phyloP scores from a whole-genome alignment of 2,113 vertebrate species.

The Dendrocopos noguchii region DNA sequence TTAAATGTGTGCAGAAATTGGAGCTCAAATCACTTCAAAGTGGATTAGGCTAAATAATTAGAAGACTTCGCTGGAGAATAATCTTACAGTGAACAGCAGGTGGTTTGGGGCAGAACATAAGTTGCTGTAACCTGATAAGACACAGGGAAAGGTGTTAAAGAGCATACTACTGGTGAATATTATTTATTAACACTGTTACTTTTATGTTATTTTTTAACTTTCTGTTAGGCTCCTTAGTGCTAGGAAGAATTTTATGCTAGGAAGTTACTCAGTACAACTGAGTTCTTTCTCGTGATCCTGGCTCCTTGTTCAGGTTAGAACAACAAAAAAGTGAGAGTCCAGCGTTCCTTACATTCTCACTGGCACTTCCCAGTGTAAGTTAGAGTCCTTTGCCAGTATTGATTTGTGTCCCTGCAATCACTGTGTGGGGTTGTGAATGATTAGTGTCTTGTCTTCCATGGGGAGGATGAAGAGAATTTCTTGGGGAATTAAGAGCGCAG shows the following conservation, averaged over 20 bases:
- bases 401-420: not conserved
- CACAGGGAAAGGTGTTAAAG: not conserved
- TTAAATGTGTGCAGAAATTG: slow-evolving; percentile 33
- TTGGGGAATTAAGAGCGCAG: not conserved
- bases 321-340: not conserved
- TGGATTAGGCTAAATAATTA: slow-evolving; percentile 57
- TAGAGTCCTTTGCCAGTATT: not conserved
- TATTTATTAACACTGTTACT: not conserved
- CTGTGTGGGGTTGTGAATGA: not conserved
- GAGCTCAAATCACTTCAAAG: slow-evolving; percentile 58
- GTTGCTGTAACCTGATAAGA: slow-evolving; percentile 30
- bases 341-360: not conserved
- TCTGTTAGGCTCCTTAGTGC: not conserved
- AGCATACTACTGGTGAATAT: not conserved
- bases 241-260: not conserved
- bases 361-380: not conserved
- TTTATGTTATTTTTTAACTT: not conserved
- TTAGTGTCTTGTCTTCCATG: not conserved
- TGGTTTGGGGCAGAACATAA: not conserved
- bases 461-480: not conserved
- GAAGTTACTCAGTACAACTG: not conserved
- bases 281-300: not conserved
- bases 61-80: slow-evolving; percentile 1
- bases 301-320: not conserved
- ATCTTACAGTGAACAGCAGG: slow-evolving; percentile 21